Conservation (phyloP, 2,888 invertebrate genomes). For the Oscheius sp. region DNA sequence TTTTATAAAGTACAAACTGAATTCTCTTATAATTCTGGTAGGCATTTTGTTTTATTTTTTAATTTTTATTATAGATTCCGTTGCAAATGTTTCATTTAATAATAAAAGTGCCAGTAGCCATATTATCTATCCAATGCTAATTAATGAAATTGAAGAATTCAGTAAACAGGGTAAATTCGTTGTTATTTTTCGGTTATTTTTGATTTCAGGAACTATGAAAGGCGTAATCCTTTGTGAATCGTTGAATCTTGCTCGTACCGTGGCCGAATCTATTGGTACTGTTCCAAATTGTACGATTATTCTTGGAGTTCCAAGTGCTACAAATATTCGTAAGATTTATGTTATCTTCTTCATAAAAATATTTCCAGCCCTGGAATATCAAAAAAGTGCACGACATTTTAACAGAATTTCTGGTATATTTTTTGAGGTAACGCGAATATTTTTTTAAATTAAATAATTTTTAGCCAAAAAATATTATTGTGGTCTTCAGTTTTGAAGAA, state of each 20-base stretch:
- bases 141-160: background rate
- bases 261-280: background rate
- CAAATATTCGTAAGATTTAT: background rate
- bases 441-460: too few species aligned
- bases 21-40: conserved; percentile 21
- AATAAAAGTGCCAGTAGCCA: background rate
- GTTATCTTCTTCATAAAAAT: background rate
- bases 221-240: conserved; percentile 8
- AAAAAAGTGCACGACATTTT: background rate
- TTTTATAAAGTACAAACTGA: conserved; percentile 8
- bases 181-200: background rate
- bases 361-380: background rate
- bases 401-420: background rate
- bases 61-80: background rate
- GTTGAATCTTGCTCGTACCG: background rate
- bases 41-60: background rate
- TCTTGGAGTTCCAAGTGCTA: background rate
- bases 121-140: conserved; percentile 2
- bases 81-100: conserved; percentile 6
- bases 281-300: background rate
- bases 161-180: background rate
- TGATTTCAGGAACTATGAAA: background rate
- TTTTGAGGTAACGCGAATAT: too few species aligned
- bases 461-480: background rate
- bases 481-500: conserved; percentile 11